Conservation (phyloP, 2,888 invertebrate genomes). For the Pollenia griseotomentosa region DNA sequence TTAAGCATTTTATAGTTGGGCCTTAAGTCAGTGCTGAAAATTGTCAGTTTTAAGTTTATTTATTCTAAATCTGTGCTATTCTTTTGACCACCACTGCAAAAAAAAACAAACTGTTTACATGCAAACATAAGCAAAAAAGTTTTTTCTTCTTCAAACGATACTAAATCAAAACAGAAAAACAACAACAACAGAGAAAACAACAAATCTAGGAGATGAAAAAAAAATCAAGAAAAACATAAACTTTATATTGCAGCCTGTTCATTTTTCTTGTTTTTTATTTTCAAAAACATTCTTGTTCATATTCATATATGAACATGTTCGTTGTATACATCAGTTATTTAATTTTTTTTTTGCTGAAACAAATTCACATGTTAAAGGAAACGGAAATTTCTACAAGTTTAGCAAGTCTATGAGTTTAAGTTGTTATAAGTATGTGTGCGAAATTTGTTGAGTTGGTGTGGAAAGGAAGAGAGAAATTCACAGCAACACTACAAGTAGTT, state of each 20-base stretch:
- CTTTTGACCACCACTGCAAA: not conserved
- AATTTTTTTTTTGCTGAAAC: conserved; percentile 30
- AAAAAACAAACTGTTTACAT: conserved; percentile 13
- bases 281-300: conserved; percentile 49
- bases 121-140: conserved; percentile 43
- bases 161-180: conserved; percentile 51
- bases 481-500: conserved; percentile 80
- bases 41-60: not conserved
- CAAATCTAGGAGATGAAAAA: conserved; percentile 71
- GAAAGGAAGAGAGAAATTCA: conserved; percentile 31
- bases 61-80: not conserved
- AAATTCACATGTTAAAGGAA: conserved; percentile 71
- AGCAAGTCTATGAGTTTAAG: conserved; percentile 51
- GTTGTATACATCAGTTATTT: conserved; percentile 27
- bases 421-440: not conserved
- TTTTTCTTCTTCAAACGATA: conserved; percentile 51
- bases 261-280: conserved; percentile 26
- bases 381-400: conserved; percentile 73
- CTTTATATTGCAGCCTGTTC: conserved; percentile 63
- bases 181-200: conserved; percentile 53
- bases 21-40: too few species aligned
- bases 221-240: conserved; percentile 67
- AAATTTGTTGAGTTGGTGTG: not conserved
- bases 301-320: conserved; percentile 50
- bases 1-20: too few species aligned